phyloP scores from a whole-genome alignment of 1,140 invertebrate species.

The Hypsibius dujardini region DNA sequence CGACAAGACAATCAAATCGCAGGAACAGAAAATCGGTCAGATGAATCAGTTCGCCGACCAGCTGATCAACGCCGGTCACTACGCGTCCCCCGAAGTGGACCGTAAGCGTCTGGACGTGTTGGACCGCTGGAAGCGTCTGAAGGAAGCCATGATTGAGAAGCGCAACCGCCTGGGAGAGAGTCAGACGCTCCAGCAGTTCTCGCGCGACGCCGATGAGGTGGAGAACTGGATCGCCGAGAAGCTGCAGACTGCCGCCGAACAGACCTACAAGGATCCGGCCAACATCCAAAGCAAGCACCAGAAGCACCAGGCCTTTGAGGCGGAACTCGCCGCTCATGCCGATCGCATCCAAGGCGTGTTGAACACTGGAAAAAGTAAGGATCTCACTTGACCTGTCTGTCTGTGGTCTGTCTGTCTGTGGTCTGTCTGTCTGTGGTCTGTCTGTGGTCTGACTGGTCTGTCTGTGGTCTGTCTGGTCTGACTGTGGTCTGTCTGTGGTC shows the following conservation, averaged over 20 bases:
- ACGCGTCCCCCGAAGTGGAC: constrained; percentile 71
- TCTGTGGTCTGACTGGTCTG: no score
- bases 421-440: background rate
- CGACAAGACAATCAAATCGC: constrained; percentile 83
- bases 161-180: constrained; percentile 86
- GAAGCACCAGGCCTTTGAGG: constrained; percentile 98
- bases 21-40: constrained; percentile 92
- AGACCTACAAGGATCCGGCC: constrained; percentile 70
- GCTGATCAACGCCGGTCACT: constrained; percentile 78
- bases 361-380: constrained; percentile 13
- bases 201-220: constrained; percentile 95
- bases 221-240: constrained; percentile 99
- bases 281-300: constrained; percentile 63
- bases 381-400: background rate
- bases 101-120: constrained; percentile 74
- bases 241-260: constrained; percentile 83
- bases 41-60: constrained; percentile 84
- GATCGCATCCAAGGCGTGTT: constrained; percentile 88
- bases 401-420: background rate
- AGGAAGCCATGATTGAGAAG: constrained; percentile 93
- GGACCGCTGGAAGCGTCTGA: constrained; percentile 72
- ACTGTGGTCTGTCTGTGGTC: no score
- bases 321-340: constrained; percentile 91
- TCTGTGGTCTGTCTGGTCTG: no score
- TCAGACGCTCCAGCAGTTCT: constrained; percentile 96